These are phyloP conservation scores for Metridium senile DNA, from an alignment of 92 coral and sea anemone species.

Conservation along the genomic window DNA sequence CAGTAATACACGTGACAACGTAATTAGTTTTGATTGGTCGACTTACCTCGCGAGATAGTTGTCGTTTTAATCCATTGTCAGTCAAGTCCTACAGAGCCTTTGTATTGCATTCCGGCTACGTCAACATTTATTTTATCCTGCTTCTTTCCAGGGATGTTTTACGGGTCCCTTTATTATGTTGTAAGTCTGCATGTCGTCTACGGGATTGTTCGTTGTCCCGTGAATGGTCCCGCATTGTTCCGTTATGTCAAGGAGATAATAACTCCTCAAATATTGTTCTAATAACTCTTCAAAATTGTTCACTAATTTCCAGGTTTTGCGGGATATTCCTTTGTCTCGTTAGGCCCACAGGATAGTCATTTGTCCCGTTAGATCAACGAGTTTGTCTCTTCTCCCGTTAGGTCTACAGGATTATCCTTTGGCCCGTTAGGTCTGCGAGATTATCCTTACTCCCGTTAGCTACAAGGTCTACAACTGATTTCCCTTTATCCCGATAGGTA, in stretches of 20 bases:
- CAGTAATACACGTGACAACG: neutral
- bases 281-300: too few relatives aligned
- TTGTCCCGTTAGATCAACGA: too few relatives aligned
- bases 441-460: neutral
- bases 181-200: neutral
- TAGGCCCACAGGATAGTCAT: too few relatives aligned
- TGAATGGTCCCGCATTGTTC: too few relatives aligned
- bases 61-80: conserved; percentile 8
- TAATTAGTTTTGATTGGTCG: conserved; percentile 3
- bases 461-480: too few relatives aligned
- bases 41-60: conserved; percentile 1
- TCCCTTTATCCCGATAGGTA: too few relatives aligned
- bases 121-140: neutral
- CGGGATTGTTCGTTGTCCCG: too few relatives aligned
- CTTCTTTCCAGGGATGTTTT: neutral
- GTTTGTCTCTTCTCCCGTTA: neutral
- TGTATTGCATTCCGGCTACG: neutral
- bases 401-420: neutral
- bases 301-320: too few relatives aligned
- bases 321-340: too few relatives aligned
- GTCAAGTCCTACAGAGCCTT: conserved; percentile 11
- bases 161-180: neutral
- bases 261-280: too few relatives aligned
- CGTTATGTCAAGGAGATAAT: too few relatives aligned
- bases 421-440: neutral